A percentile compares a stretch with the other conserved stretches of the same genome.
phyloP scores from a whole-genome alignment of 2,888 invertebrate genomes.

The Chalcis sispes region DNA sequence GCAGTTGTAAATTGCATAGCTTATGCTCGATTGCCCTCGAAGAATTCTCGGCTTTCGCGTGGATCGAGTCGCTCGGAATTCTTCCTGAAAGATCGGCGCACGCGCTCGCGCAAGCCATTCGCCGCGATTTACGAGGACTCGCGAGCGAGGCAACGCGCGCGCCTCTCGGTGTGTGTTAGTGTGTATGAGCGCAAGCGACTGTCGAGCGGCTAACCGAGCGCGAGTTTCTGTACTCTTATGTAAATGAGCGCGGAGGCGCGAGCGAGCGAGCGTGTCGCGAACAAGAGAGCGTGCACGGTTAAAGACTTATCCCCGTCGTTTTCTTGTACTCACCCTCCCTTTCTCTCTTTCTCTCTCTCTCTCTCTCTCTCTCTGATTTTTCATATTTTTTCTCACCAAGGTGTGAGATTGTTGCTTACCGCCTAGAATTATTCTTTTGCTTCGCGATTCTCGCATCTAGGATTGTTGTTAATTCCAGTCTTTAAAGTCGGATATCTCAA shows the following conservation, averaged over 20 bases:
- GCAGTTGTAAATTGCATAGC: constrained; percentile 44
- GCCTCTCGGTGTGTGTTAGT: not conserved
- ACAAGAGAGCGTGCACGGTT: not conserved
- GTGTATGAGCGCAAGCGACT: constrained; percentile 12
- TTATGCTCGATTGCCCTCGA: constrained; percentile 41
- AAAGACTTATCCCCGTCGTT: not conserved
- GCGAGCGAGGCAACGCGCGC: not conserved
- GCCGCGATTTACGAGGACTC: constrained; percentile 26
- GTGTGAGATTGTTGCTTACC: not conserved
- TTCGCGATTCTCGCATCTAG: no score
- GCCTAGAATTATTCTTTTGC: no score
- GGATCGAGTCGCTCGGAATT: not conserved
- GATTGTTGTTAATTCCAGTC: no score
- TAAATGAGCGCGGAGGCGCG: constrained; percentile 35
- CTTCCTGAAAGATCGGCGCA: constrained; percentile 34
- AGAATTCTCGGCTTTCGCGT: constrained; percentile 31
- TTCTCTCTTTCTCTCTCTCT: constrained; percentile 6
- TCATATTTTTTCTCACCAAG: not conserved
- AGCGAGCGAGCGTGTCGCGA: not conserved
- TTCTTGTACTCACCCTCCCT: not conserved
- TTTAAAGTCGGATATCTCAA: no score
- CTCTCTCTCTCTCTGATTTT: constrained; percentile 30
- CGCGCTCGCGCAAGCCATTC: not conserved
- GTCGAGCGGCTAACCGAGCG: constrained; percentile 10
- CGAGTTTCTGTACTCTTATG: constrained; percentile 31